These are phyloP conservation scores for Cloeon dipterum DNA, from an alignment of 2,888 invertebrate genomes.

Conservation along the genomic window DNA sequence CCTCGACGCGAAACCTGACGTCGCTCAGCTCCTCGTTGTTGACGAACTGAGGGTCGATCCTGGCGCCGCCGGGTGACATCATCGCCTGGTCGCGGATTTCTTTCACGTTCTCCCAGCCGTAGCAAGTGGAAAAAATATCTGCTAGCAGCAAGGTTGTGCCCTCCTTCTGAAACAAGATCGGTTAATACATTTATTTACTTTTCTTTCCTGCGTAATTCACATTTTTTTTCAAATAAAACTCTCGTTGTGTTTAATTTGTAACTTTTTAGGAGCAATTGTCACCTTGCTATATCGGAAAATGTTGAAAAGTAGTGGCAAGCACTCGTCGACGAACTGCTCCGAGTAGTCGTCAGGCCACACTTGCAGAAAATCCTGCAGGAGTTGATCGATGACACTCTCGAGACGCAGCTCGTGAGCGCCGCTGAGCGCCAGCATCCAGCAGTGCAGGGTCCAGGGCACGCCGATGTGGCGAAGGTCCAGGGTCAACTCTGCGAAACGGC, in stretches of 20 bases:
- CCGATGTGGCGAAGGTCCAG: constrained; percentile 66
- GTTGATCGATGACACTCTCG: constrained; percentile 67
- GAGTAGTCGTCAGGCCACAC: constrained; percentile 79
- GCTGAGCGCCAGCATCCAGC: constrained; percentile 75
- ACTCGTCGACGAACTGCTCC: constrained; percentile 72
- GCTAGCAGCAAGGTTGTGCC: constrained; percentile 67
- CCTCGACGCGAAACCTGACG: constrained; percentile 79
- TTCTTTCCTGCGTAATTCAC: not conserved
- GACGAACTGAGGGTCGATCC: constrained; percentile 81
- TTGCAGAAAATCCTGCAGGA: constrained; percentile 72
- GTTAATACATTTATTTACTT: no score
- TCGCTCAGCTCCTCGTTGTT: constrained; percentile 85
- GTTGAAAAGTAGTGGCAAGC: constrained; percentile 68
- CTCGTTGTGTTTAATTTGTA: constrained; percentile 2
- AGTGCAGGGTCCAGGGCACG: constrained; percentile 78
- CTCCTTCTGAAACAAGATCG: constrained; percentile 43
- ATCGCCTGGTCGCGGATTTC: constrained; percentile 31
- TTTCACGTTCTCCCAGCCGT: constrained; percentile 67
- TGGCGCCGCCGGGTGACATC: constrained; percentile 36
- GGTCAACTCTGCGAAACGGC: constrained; percentile 58
- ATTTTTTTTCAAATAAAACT: constrained; percentile 2
- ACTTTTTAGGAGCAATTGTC: no score
- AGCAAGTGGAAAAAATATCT: constrained; percentile 75
- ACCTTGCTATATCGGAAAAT: constrained; percentile 79
- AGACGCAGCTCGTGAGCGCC: constrained; percentile 66